A percentile compares a stretch with the other conserved stretches of the same genome.
Conservation (phyloP, 2,797 vertebrate genomes). For the Salmo trutta region DNA sequence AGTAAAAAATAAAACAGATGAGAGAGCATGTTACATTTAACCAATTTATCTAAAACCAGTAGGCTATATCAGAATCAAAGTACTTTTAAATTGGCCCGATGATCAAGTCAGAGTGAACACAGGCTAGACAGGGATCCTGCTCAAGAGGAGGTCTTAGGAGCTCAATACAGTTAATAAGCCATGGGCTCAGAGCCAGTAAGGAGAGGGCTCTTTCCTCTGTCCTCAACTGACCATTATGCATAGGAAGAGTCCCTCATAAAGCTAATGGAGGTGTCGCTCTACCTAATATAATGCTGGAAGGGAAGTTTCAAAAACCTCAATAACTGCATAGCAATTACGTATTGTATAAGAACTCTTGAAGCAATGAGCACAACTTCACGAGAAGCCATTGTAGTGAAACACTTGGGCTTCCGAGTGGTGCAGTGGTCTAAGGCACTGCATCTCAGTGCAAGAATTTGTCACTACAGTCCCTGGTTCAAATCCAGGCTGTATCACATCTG, state of each 20-base stretch:
- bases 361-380: not conserved
- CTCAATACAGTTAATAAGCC: slow-evolving; percentile 39
- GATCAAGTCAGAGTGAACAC: slow-evolving; percentile 57
- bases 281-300: not conserved
- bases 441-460: too few species aligned
- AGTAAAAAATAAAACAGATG: slow-evolving; percentile 43
- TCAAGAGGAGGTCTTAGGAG: slow-evolving; percentile 46
- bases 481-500: too few species aligned
- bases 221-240: not conserved
- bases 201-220: not conserved
- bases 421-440: too few species aligned
- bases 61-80: slow-evolving; percentile 50
- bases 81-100: slow-evolving; percentile 61
- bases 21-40: slow-evolving; percentile 48
- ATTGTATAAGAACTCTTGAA: not conserved
- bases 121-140: slow-evolving; percentile 24
- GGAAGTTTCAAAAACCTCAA: not conserved
- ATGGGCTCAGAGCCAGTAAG: not conserved
- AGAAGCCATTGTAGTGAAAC: not conserved
- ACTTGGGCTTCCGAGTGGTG: too few species aligned
- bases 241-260: not conserved
- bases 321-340: too few species aligned
- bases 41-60: slow-evolving; percentile 57
- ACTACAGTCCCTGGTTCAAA: too few species aligned
- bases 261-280: not conserved